Evolutionary conservation across 2,113 vertebrate genomes (phyloP), one percentile per base, ranked within the genome.

Genomic region (Otis tarda): DNA sequence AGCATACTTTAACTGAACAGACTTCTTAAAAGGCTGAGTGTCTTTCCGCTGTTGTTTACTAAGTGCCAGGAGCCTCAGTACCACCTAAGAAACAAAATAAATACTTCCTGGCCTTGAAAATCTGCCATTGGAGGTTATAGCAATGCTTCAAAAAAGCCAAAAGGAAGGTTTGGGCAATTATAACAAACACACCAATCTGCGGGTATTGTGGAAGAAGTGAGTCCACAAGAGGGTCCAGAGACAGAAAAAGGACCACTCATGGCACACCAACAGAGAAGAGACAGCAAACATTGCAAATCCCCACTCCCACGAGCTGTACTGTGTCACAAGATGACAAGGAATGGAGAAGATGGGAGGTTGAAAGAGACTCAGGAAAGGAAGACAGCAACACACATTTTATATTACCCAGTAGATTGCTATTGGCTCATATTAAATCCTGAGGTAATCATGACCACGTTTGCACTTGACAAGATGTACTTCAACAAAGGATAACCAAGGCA

Each of bases 251-350:
- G 50, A 87, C 15, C 5, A 7, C 15, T 64, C 4, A 0, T 12
- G 68, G 63, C n/a, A 57, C 24, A 35, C 5, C 6, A 5, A 28
- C 33, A 67, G 33, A 85, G 33, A 7, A 71, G 14, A 39, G 45
- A 22, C 37, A 57, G 37, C 41, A 73, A 41, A 64, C 28, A 23
- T 5, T 22, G 12, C 61, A 41, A 56, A 16, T 23, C 53, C n/a
- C 14, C 41, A 6, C 56, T 70, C 52, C n/a, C 55, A 35, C 1
- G 0, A 71, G 24, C 21, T 56, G 35, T 17, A 52, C 13, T 1
- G 5, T 1, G 4, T 45, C 33, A 80, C 18, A 83, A 25, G 61
- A 83, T 0, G 1, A 16, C 25, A 37, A 71, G 7, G 5, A 83
- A 14, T 5, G 9, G n/a, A 56, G n/a, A 83, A 83, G 31, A 52